Percentiles rank a stretch among this genome's conserved stretches.
phyloP scores from a whole-genome alignment of 2,888 invertebrate species.

The Vanessa cardui region DNA sequence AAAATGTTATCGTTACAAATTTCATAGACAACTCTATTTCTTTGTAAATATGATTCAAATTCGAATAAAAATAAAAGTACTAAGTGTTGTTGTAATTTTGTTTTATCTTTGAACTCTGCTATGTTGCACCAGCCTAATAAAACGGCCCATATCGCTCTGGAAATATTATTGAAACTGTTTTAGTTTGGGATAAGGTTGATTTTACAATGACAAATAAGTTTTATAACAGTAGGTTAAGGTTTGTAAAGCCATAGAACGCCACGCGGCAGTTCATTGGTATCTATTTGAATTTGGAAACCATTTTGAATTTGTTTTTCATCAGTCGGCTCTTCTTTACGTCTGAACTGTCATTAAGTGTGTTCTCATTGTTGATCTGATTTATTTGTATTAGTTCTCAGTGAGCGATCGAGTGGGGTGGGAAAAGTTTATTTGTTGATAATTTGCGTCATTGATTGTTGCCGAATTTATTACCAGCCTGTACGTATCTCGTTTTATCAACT shows the following conservation, averaged over 20 bases:
- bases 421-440: slow-evolving; percentile 56
- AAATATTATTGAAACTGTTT: background rate
- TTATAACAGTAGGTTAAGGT: slow-evolving; percentile 8
- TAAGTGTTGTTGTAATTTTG: slow-evolving; percentile 21
- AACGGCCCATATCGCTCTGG: background rate
- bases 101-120: slow-evolving; percentile 32
- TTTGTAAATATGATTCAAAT: slow-evolving; percentile 29
- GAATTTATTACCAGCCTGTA: slow-evolving; percentile 32
- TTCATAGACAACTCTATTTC: slow-evolving; percentile 38
- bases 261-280: slow-evolving; percentile 79
- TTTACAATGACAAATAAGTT: slow-evolving; percentile 14
- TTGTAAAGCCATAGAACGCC: slow-evolving; percentile 54
- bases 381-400: slow-evolving; percentile 70
- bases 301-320: slow-evolving; percentile 80
- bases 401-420: slow-evolving; percentile 58
- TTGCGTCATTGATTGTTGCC: slow-evolving; percentile 48
- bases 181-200: slow-evolving; percentile 7
- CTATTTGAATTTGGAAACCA: slow-evolving; percentile 77
- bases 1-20: slow-evolving; percentile 40
- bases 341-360: slow-evolving; percentile 73
- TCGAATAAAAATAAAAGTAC: slow-evolving; percentile 13
- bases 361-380: slow-evolving; percentile 64
- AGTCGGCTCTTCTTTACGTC: slow-evolving; percentile 69
- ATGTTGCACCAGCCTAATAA: slow-evolving; percentile 18
- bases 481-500: background rate